Evolutionary conservation across 2,113 vertebrate genomes (phyloP), one percentile per base, ranked within the genome.

Genomic region (Bothrops jararaca): DNA sequence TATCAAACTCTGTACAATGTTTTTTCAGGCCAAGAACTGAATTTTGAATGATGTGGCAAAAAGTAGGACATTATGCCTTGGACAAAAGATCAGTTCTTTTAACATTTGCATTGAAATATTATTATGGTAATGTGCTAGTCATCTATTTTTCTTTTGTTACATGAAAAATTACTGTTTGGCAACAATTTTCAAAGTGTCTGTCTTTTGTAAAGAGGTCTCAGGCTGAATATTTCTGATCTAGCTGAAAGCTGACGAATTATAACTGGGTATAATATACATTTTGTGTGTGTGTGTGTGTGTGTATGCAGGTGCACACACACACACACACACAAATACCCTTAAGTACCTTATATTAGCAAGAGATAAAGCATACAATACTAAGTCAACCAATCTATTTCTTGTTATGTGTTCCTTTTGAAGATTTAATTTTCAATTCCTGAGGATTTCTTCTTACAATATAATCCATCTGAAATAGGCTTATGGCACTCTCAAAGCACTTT

Each of bases 401-500:
- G 42, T 89, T 92, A 94, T 91, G 94, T 94, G 87, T 80, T 92
- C 92, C 92, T 94, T 87, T 52, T 60, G 94, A 53, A 95, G 89
- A 94, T 1, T 90, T n/a, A 92, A 93, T 95, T 91, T 10, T 4
- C 95, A 96, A 89, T 96, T 95, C 93, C 93, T 48, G 88, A 92
- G 93, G 92, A 96, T 96, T 96, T 96, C 92, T 94, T 95, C 9
- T 42, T 95, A 91, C 88, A 90, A 86, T 95, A 88, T 91, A 95
- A 94, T 93, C 95, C 91, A 94, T 95, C 92, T 93, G 89, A 95
- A 96, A 94, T 95, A 95, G 96, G 93, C 91, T 94, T 88, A 42
- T 92, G 92, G 96, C 95, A 96, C 90, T 93, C 80, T 22, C 34
- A 93, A 95, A 93, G 92, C 89, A 95, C 26, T 94, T 93, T 86